Base-by-base conservation (phyloP, 2,888 invertebrate genomes). In the Buathra laborator region DNA sequence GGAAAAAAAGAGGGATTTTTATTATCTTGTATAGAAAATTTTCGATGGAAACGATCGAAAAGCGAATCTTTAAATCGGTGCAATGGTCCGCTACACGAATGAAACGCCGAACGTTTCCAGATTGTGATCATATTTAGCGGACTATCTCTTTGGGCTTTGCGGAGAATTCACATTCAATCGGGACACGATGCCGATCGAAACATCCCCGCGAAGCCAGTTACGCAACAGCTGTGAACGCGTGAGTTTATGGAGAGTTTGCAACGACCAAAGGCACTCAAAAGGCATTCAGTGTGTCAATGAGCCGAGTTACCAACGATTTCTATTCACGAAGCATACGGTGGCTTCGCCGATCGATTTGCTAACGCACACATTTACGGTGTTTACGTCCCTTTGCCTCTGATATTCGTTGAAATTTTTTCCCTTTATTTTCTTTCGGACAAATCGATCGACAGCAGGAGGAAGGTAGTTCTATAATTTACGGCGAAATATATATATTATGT, bases 251-350 rank as follows among this genome's bases (percentile, higher is more conserved):
- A 16, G 66, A 56, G 37, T 43, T 66, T 37, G 16, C 66, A 19
- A 24, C 29, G 24, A 32, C 24, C 66, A 43, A 12, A n/a, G 75
- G 70, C 83, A 85, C 84, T 86, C 71, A 84, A 88, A 89, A 87
- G 89, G 87, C 88, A 87, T 87, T 88, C 88, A 87, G 83, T 68
- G 79, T 64, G 86, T 82, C 77, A 82, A 83, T 86, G 84, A 86
- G 64, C 86, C 89, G 89, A 89, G 90, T 91, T 91, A 89, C 87
- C 72, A 88, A 88, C 90, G 87, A 91, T 92, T 92, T 87, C 90
- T 89, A 92, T 92, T 92, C 91, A 90, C 87, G 85, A 76, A 83
- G 88, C 88, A 88, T 81, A 56, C 84, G 86, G 86, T 86, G 81
- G 59, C 76, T 84, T 84, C 79, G 86, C 88, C 82, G 76, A 76